These are phyloP conservation scores for Psilopsiagon aymara DNA, from an alignment of 2,113 vertebrate genomes.

Conservation along the genomic window DNA sequence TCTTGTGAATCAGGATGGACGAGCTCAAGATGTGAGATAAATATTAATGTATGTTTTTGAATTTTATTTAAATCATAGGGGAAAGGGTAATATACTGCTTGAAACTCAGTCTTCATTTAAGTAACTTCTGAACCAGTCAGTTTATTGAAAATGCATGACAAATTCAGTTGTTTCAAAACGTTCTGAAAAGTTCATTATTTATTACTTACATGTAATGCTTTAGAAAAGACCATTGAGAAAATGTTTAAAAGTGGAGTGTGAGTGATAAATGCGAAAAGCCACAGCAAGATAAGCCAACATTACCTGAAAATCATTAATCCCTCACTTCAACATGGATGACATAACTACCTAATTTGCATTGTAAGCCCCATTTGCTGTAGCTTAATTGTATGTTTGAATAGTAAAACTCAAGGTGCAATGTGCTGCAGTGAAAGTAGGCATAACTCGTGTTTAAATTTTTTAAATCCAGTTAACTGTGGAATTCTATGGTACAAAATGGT, in stretches of 20 bases:
- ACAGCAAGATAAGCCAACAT: not conserved
- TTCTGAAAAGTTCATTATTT: not conserved
- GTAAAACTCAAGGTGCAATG: not conserved
- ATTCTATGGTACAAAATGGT: not conserved
- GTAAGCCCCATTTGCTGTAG: not conserved
- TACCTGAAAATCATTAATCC: not conserved
- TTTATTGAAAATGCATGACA: not conserved
- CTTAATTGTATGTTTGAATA: not conserved
- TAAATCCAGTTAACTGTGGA: not conserved
- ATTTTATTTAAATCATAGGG: not conserved
- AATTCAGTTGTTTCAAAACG: not conserved
- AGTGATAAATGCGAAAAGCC: not conserved
- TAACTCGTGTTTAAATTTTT: not conserved
- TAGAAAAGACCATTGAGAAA: not conserved
- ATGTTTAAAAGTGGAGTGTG: not conserved
- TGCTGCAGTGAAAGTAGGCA: not conserved
- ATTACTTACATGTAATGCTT: not conserved
- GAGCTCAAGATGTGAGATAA: constrained; percentile 78
- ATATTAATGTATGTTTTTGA: constrained; percentile 80
- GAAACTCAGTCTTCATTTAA: not conserved
- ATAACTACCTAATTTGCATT: not conserved
- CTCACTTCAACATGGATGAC: not conserved
- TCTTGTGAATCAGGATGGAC: constrained; percentile 81
- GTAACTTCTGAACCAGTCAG: not conserved
- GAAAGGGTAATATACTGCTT: not conserved